Evolutionary conservation across 2,113 vertebrate genomes (phyloP).

Genomic region (Leucopsar rothschildi): DNA sequence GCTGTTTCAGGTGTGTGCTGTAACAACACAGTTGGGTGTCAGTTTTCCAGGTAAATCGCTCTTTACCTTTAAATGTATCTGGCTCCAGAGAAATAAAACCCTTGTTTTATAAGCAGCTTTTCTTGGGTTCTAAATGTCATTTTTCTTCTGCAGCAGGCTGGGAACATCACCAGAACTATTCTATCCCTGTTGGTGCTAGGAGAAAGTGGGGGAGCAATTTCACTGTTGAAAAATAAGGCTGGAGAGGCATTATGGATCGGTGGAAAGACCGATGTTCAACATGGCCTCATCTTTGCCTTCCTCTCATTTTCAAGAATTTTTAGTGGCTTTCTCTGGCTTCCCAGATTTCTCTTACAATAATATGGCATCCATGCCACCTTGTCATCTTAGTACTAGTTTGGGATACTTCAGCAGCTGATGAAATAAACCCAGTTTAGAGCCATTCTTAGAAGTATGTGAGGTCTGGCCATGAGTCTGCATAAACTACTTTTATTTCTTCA

Average conservation of each 20-base stretch:
- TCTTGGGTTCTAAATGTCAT: neutral
- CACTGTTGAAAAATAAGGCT: neutral
- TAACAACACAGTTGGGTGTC: neutral
- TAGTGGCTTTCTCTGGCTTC: neutral
- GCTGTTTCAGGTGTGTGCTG: neutral
- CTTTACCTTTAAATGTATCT: neutral
- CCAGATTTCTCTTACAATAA: neutral
- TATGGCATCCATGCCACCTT: constrained; percentile 22
- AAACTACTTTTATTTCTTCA: constrained; percentile 72
- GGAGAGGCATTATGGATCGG: neutral
- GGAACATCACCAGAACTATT: neutral
- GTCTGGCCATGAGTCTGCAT: constrained; percentile 63
- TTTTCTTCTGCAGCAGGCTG: neutral
- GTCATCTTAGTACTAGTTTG: constrained; percentile 57
- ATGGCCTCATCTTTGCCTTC: neutral
- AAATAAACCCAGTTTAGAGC: constrained; percentile 65
- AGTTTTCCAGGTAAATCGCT: constrained; percentile 27
- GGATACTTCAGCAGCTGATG: constrained; percentile 71
- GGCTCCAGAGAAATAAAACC: neutral
- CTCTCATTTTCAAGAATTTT: neutral
- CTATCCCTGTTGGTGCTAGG: neutral
- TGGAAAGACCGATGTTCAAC: neutral
- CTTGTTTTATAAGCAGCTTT: neutral
- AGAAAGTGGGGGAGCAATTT: neutral
- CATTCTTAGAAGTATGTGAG: constrained; percentile 17